Evolutionary conservation across 2,113 vertebrate genomes (phyloP), one percentile per base, ranked within the genome.

Genomic region (Saccopteryx leptura): DNA sequence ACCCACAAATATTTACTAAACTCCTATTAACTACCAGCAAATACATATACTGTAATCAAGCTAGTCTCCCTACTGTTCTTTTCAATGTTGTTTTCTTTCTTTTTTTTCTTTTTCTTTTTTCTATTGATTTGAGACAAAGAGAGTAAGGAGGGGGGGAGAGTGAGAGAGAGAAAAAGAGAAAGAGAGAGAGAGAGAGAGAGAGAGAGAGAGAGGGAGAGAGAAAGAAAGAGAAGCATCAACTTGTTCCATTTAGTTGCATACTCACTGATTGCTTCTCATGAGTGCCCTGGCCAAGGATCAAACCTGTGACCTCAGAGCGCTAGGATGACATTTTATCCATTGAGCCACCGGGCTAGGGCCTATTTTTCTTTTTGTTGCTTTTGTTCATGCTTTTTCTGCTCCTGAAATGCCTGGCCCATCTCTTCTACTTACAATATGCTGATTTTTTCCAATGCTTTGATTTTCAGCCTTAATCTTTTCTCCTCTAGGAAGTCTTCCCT

Each of bases 1-100:
- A 94, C 63, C 52, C 78, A 96, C 86, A 96, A 92, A 91, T 95
- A 90, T 90, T 93, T 95, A 71, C 92, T 81, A 78, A 82, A 76
- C 39, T 71, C 58, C 56, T 79, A 19, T 68, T 2, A 24, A 60
- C 75, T 65, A 63, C 54, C 33, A 82, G 33, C 24, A 82, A 79
- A 84, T 71, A 56, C 8, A 75, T 19, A 68, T 23, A 78, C 54
- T 71, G 21, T 90, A 50, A 69, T 88, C 74, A 95, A 86, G 15
- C 78, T 56, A 10, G 86, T 54, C 46, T 94, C 61, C 28, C 61
- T 93, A 31, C 66, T 72, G 4, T 75, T 93, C 74, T 17, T 96
- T 88, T 92, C 60, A 84, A 4, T 87, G n/a, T 72, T 91, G 23
- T 13, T 10, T 58, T 58, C 92, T 80, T 79, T 46, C 63, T 91